Conservation (phyloP, 2,888 invertebrate genomes). For the Carterocephalus palaemon region DNA sequence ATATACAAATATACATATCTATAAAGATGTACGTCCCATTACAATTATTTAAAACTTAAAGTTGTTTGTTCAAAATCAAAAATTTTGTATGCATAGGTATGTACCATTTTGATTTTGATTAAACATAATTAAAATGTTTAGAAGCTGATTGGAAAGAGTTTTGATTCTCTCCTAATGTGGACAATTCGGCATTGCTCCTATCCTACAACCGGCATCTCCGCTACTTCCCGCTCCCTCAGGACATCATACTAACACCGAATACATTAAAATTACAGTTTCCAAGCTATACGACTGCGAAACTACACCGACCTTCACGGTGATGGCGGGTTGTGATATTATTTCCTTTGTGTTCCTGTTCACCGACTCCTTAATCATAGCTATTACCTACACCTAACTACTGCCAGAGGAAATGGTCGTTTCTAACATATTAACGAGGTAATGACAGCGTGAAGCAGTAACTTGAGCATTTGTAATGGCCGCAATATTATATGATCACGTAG, state of each 20-base stretch:
- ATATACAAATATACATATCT: too few relatives aligned
- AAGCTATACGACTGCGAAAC: slow-evolving; percentile 44
- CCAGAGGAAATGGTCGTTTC: slow-evolving; percentile 34
- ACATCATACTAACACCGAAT: slow-evolving; percentile 62
- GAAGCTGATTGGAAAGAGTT: too few relatives aligned
- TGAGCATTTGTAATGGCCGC: slow-evolving; percentile 9
- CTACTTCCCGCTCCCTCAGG: slow-evolving; percentile 53
- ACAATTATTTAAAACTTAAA: too few relatives aligned
- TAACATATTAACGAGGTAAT: slow-evolving; percentile 30
- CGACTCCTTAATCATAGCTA: slow-evolving; percentile 71
- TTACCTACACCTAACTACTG: slow-evolving; percentile 48
- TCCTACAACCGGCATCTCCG: slow-evolving; percentile 48
- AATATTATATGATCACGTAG: background rate
- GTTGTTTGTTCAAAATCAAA: too few relatives aligned
- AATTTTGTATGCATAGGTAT: too few relatives aligned
- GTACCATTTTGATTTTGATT: too few relatives aligned
- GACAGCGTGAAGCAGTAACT: slow-evolving; percentile 24
- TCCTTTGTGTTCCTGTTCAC: slow-evolving; percentile 63
- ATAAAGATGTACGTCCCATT: too few relatives aligned
- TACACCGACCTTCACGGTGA: slow-evolving; percentile 58
- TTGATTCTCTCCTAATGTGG: too few relatives aligned
- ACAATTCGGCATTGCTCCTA: slow-evolving; percentile 32
- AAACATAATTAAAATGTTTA: too few relatives aligned
- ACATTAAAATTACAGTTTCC: slow-evolving; percentile 76
- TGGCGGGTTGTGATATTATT: slow-evolving; percentile 68